Evolutionary conservation across 2,113 vertebrate species (phyloP).

Genomic region (Trinectes maculatus): DNA sequence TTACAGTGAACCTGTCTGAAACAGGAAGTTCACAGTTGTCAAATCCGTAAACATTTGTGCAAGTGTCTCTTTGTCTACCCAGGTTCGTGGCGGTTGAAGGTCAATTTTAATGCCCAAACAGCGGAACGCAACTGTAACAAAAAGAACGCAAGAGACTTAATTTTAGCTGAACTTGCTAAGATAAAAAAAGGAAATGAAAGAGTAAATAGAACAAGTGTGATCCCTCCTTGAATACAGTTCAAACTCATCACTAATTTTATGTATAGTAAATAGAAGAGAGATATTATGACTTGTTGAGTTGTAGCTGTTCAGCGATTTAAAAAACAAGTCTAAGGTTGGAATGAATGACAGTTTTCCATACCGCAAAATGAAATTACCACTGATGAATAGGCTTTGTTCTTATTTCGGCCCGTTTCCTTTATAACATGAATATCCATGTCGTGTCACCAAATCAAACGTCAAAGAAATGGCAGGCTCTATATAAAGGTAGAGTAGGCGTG

Average conservation of each 20-base stretch:
- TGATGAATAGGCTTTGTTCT: background rate
- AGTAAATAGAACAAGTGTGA: background rate
- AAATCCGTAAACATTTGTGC: too few species aligned
- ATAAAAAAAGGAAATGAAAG: slow-evolving; percentile 30
- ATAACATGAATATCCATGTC: background rate
- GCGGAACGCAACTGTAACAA: slow-evolving; percentile 41
- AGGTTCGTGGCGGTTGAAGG: background rate
- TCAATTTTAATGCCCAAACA: slow-evolving; percentile 32
- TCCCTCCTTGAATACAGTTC: background rate
- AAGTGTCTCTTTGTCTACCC: background rate
- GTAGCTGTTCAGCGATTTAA: background rate
- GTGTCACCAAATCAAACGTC: too few species aligned
- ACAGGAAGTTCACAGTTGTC: too few species aligned
- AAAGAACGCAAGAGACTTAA: slow-evolving; percentile 20
- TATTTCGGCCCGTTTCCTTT: background rate
- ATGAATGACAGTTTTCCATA: background rate
- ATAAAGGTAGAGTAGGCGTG: too few species aligned
- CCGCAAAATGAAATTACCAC: background rate
- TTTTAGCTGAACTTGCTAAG: slow-evolving; percentile 15
- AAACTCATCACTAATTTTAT: slow-evolving; percentile 2
- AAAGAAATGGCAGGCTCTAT: too few species aligned
- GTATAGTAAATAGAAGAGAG: background rate
- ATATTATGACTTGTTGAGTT: background rate
- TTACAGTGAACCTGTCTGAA: background rate
- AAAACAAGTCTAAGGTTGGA: background rate